phyloP scores from a whole-genome alignment of 2,797 vertebrate genomes.

The Lepus oiostolus region DNA sequence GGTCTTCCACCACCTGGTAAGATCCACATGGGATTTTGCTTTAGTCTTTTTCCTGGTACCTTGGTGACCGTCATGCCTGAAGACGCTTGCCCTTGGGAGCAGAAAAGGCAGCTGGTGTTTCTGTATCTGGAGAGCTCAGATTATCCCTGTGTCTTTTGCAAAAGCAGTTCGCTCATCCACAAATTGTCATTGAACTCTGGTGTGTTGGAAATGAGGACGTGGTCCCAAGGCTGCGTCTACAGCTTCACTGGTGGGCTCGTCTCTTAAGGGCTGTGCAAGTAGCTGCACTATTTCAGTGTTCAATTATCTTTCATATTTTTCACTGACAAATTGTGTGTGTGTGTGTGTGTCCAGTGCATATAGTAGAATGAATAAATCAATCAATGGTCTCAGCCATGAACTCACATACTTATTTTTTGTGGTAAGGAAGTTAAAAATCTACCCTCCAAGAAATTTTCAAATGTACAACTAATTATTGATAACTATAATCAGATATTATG shows the following conservation, averaged over 20 bases:
- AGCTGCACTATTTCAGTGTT: not conserved
- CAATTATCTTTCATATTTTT: not conserved
- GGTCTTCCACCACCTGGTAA: conserved; percentile 93
- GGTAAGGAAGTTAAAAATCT: not conserved
- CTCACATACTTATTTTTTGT: not conserved
- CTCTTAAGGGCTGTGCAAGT: not conserved
- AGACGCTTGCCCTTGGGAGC: not conserved
- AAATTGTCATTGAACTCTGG: not conserved
- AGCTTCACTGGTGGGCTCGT: not conserved
- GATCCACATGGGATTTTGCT: conserved; percentile 83
- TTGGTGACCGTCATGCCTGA: not conserved
- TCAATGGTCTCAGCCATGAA: not conserved
- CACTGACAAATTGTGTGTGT: not conserved
- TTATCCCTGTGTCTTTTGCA: conserved; percentile 33
- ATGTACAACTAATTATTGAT: not conserved
- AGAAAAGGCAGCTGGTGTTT: not conserved
- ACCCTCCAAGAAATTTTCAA: not conserved
- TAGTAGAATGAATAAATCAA: not conserved
- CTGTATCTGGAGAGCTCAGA: not conserved
- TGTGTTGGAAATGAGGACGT: not conserved
- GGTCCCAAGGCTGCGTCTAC: not conserved
- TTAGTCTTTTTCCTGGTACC: not conserved
- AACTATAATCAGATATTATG: not conserved
- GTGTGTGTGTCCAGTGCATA: not conserved
- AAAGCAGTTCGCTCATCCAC: not conserved